Evolutionary conservation across 2,888 invertebrate genomes (phyloP).

Genomic region (Lithosia quadra): DNA sequence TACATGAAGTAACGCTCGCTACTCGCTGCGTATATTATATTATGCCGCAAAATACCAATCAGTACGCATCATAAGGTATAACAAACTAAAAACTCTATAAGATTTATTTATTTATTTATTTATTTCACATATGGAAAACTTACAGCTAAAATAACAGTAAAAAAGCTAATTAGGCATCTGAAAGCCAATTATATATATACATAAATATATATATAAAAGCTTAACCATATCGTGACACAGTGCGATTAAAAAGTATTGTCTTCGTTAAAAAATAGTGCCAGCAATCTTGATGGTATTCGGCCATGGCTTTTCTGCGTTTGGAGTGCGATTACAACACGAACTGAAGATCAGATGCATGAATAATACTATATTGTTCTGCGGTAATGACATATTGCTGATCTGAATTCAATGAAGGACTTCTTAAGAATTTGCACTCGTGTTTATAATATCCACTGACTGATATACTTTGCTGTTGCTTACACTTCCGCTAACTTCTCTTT

Average conservation of each 20-base stretch:
- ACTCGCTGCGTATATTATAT: too few relatives aligned
- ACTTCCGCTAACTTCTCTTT: not conserved
- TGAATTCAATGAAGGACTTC: not conserved
- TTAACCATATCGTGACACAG: conserved; percentile 41
- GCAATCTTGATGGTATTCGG: conserved; percentile 78
- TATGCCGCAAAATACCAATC: not conserved
- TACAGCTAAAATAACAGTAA: too few relatives aligned
- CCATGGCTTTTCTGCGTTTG: conserved; percentile 77
- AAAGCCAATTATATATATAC: too few relatives aligned
- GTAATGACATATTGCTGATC: conserved; percentile 5
- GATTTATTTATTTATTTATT: too few relatives aligned
- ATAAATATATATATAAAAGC: not conserved
- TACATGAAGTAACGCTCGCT: too few relatives aligned
- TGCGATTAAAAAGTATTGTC: conserved; percentile 65
- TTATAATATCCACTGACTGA: not conserved
- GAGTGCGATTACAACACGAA: conserved; percentile 68
- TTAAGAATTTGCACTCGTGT: not conserved
- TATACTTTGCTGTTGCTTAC: too few relatives aligned
- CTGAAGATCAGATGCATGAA: conserved; percentile 61
- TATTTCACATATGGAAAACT: too few relatives aligned
- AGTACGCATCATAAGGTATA: not conserved
- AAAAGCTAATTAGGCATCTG: too few relatives aligned
- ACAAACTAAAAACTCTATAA: too few relatives aligned
- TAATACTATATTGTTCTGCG: conserved; percentile 28
- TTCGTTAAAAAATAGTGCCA: conserved; percentile 71